Evolutionary conservation across 2,113 vertebrate genomes (phyloP).

Genomic region (Macrotis lagotis): DNA sequence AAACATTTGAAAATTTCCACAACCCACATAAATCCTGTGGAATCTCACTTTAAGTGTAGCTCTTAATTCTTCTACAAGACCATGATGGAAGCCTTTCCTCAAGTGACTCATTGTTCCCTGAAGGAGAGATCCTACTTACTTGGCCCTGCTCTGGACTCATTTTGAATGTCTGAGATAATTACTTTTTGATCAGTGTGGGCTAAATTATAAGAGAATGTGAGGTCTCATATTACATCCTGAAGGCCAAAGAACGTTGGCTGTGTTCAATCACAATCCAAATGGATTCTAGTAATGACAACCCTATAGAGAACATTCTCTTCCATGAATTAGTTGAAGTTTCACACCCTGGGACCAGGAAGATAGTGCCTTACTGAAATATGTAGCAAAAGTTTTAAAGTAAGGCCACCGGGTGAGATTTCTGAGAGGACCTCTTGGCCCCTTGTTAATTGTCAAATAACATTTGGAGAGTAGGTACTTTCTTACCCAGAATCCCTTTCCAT

Average conservation of each 20-base stretch:
- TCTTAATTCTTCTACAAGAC: not conserved
- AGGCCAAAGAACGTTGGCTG: constrained; percentile 3
- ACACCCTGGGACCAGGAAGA: not conserved
- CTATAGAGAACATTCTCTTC: not conserved
- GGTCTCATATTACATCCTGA: not conserved
- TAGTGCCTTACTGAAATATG: not conserved
- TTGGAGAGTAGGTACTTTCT: not conserved
- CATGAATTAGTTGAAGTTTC: not conserved
- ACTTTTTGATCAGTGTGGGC: constrained; percentile 16
- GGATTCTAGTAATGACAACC: not conserved
- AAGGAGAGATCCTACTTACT: not conserved
- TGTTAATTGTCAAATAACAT: not conserved
- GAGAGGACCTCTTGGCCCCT: not conserved
- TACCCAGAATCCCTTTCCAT: not conserved
- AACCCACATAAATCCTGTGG: not conserved
- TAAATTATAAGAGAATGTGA: constrained; percentile 33
- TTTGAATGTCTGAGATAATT: constrained; percentile 52
- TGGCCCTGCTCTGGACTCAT: not conserved
- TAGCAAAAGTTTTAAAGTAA: not conserved
- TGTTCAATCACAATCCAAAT: not conserved
- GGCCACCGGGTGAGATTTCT: not conserved
- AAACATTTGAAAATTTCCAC: not conserved
- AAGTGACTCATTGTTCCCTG: not conserved
- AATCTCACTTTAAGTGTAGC: not conserved
- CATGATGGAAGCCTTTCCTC: not conserved